Evolutionary conservation across 2,888 invertebrate genomes (phyloP).

Genomic region (Amphiduros pacificus): DNA sequence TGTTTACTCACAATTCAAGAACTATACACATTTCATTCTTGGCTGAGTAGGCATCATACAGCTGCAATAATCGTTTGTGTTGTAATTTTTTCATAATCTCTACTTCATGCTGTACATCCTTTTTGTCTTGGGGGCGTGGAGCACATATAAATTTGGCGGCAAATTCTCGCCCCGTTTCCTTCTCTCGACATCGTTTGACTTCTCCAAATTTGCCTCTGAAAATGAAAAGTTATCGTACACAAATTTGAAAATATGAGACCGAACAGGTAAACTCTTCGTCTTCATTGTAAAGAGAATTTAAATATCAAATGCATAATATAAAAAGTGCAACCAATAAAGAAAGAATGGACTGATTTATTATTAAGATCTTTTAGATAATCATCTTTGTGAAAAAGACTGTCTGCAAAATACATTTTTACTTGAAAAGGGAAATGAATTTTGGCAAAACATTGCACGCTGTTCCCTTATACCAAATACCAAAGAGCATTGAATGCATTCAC

Average conservation of each 20-base stretch:
- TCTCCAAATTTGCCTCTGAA: conserved; percentile 95
- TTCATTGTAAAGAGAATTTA: not conserved
- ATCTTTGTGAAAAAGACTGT: no score
- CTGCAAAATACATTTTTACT: no score
- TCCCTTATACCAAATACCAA: no score
- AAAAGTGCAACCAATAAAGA: not conserved
- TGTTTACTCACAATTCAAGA: conserved; percentile 87
- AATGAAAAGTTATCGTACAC: not conserved
- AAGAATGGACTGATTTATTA: no score
- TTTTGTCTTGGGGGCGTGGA: conserved; percentile 77
- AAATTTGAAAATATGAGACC: not conserved
- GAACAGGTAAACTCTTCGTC: not conserved
- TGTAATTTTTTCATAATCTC: conserved; percentile 94
- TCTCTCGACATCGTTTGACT: conserved; percentile 89
- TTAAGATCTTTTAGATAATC: not conserved
- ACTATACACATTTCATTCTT: conserved; percentile 92
- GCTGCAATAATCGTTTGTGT: conserved; percentile 92
- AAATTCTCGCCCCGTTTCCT: conserved; percentile 75
- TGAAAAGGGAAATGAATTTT: no score
- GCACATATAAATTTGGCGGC: conserved; percentile 93
- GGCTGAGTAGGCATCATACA: conserved; percentile 93
- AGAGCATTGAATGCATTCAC: no score
- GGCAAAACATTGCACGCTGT: no score
- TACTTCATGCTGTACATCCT: conserved; percentile 92
- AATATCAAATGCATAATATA: not conserved